Base-by-base conservation (phyloP, 2,888 invertebrate genomes). In the Hedya salicella region DNA sequence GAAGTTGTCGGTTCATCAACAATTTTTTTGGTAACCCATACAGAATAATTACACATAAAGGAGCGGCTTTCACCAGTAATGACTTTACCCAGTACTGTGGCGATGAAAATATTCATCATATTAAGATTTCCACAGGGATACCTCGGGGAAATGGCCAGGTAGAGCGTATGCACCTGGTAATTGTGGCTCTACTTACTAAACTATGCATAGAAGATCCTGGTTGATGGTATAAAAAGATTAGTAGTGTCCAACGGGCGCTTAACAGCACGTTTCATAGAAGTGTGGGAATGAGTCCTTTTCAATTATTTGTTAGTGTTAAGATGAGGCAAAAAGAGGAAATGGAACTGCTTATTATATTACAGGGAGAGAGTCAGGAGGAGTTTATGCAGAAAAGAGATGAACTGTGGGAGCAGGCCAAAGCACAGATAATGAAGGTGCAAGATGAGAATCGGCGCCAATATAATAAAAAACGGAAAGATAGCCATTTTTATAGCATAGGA, bases 191-290 rank as follows among this genome's bases (percentile, higher is more conserved):
- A 0, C 21, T 76, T 3, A 71, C 69, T 3, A 74, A 76, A 52
- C 21, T 75, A 0, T 60, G 62, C 17, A 16, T 42, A 11, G 69
- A 64, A 19, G 68, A 70, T 39, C 69, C 68, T 0, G 57, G 56
- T 1, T 62, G 69, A 13, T 72, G 71, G 72, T 71, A 69, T 21
- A 14, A 39, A 0, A 44, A 46, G 36, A 56, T 72, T 8, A 13
- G 14, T 9, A 42, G 5, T n/a, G 50, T 71, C 8, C 70, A 71
- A 68, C 25, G 63, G 3, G 42, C 21, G n/a, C 5, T 76, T 1
- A 75, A 75, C 49, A 49, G 69, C 0, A 76, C 75, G 0, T 72
- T 57, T 16, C 72, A 74, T 54, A 42, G 74, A 52, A 72, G 71
- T 11, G 70, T 75, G 2, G 46, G 62, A 8, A 71, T 67, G 46